Percentiles rank a stretch among this genome's conserved stretches.
These are phyloP conservation scores for Bujurquina vittata DNA, from an alignment of 2,113 vertebrate species.

Conservation along the genomic window DNA sequence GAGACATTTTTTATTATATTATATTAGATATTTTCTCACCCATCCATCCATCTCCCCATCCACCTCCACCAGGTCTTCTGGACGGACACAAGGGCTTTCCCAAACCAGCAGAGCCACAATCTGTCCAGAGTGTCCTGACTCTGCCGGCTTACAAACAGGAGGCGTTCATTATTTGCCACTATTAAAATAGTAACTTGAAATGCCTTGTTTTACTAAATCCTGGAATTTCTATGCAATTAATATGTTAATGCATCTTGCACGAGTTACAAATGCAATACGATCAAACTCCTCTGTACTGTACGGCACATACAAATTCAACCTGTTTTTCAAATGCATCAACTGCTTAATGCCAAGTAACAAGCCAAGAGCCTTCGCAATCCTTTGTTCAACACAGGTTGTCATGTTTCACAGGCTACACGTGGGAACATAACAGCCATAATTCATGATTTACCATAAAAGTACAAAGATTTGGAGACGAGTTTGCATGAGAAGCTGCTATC, in stretches of 20 bases:
- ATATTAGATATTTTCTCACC: too few relatives aligned
- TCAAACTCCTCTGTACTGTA: background rate
- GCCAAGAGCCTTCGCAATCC: constrained; percentile 32
- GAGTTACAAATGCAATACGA: background rate
- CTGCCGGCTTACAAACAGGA: too few relatives aligned
- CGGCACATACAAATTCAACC: background rate
- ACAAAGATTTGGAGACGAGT: constrained; percentile 13
- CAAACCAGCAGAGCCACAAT: background rate
- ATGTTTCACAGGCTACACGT: constrained; percentile 17
- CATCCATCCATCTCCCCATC: background rate
- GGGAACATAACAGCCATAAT: constrained; percentile 22
- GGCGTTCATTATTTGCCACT: too few relatives aligned
- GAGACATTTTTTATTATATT: too few relatives aligned
- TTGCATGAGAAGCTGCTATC: constrained; percentile 20
- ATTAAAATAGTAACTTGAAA: too few relatives aligned
- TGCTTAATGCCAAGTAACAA: constrained; percentile 18
- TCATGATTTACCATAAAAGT: constrained; percentile 37
- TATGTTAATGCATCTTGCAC: background rate
- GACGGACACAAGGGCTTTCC: background rate
- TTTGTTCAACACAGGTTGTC: constrained; percentile 56
- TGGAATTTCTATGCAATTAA: too few relatives aligned
- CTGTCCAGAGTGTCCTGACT: too few relatives aligned
- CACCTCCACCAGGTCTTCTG: too few relatives aligned
- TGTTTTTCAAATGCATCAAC: background rate
- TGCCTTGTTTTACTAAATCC: too few relatives aligned